phyloP scores from a whole-genome alignment of 1,140 invertebrate species.

The Dolichoris vasculosae region DNA sequence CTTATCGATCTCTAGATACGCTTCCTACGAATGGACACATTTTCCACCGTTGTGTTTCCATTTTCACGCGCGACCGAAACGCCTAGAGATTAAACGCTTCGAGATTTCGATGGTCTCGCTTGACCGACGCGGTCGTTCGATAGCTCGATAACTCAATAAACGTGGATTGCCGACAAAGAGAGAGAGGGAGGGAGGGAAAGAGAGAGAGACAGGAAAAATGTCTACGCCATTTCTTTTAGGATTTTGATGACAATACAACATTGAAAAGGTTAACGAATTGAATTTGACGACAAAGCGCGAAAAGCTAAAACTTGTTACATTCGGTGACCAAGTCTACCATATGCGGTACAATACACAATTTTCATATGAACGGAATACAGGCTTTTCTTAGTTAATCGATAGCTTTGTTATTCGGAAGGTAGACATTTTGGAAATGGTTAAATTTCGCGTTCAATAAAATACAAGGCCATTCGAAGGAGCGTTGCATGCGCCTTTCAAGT shows the following conservation, averaged over 20 bases:
- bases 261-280: too few relatives aligned
- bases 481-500: background rate
- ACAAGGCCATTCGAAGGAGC: background rate
- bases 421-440: background rate
- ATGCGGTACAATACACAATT: too few relatives aligned
- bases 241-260: too few relatives aligned
- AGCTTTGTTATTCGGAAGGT: too few relatives aligned
- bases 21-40: background rate
- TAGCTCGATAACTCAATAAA: background rate
- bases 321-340: too few relatives aligned
- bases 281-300: too few relatives aligned
- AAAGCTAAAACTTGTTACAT: too few relatives aligned
- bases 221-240: too few relatives aligned
- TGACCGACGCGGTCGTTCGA: background rate
- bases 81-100: too few relatives aligned
- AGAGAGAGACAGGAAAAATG: background rate
- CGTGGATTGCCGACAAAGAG: background rate
- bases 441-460: background rate
- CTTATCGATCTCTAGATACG: background rate
- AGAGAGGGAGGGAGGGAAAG: background rate
- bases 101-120: too few relatives aligned
- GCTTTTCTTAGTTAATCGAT: background rate
- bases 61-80: conserved; percentile 7
- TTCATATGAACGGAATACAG: too few relatives aligned
- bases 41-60: background rate